Evolutionary conservation across 2,113 vertebrate genomes (phyloP).

Genomic region (Asarcornis scutulata): DNA sequence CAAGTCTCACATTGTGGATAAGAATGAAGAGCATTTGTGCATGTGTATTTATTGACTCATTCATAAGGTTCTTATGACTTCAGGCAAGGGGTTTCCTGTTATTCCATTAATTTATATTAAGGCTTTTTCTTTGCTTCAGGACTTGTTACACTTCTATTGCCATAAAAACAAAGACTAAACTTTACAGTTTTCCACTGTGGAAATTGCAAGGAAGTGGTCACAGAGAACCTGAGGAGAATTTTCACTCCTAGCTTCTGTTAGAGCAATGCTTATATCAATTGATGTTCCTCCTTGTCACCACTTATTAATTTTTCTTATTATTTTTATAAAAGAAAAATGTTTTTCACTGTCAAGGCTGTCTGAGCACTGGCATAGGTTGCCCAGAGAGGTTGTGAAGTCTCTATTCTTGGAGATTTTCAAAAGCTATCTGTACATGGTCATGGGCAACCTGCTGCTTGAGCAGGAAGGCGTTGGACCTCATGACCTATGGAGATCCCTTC

Average conservation of each 20-base stretch:
- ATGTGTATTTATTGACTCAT: neutral
- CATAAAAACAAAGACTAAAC: neutral
- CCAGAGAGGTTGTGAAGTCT: neutral
- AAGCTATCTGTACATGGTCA: neutral
- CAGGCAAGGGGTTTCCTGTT: neutral
- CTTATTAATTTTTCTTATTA: neutral
- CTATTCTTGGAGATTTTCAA: neutral
- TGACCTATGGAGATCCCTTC: neutral
- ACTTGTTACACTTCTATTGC: neutral
- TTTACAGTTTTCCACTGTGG: rapidly evolving
- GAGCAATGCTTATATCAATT: neutral
- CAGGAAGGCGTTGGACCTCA: neutral
- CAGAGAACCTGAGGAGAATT: neutral
- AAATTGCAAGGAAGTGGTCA: neutral
- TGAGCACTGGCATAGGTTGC: neutral
- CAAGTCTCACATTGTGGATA: neutral
- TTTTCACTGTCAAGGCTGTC: neutral
- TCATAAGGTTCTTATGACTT: neutral
- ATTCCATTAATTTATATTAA: neutral
- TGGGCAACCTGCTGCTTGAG: neutral
- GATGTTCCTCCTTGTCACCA: neutral
- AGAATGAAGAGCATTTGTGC: neutral
- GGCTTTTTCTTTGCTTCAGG: neutral
- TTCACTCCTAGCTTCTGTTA: neutral
- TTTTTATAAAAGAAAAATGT: neutral